Percentiles rank a stretch among this genome's conserved stretches.
phyloP scores from a whole-genome alignment of 2,888 invertebrate species.

The Deroplatys truncata region DNA sequence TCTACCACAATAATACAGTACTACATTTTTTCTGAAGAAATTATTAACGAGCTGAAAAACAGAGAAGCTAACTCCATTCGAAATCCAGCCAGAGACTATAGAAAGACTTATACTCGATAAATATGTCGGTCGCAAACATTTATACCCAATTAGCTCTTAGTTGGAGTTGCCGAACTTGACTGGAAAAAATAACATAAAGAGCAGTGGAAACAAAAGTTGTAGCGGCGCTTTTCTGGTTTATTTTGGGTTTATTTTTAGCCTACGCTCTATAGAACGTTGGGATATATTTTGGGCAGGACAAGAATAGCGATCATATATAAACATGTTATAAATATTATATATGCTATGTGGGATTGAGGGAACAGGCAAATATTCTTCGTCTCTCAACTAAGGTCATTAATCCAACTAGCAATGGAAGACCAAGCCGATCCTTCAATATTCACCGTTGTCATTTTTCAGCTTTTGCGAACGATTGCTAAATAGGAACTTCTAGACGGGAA shows the following conservation, averaged over 20 bases:
- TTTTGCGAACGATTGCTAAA: too few relatives aligned
- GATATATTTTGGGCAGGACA: not conserved
- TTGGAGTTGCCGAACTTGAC: not conserved
- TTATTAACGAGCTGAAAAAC: not conserved
- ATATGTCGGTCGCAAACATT: not conserved
- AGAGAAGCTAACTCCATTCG: not conserved
- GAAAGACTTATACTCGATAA: not conserved
- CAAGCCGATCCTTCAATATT: too few relatives aligned
- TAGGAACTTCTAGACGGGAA: too few relatives aligned
- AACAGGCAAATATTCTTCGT: too few relatives aligned
- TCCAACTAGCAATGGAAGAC: too few relatives aligned
- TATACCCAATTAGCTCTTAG: not conserved
- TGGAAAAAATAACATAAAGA: not conserved
- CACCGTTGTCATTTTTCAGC: too few relatives aligned
- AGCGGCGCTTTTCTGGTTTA: not conserved
- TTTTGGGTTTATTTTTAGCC: not conserved
- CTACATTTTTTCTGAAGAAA: not conserved
- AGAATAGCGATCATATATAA: too few relatives aligned
- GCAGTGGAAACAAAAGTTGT: not conserved
- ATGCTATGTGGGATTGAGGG: too few relatives aligned
- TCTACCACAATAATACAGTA: not conserved
- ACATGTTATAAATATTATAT: too few relatives aligned
- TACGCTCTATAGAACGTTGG: not conserved
- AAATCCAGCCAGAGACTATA: not conserved
- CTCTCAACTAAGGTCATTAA: too few relatives aligned